Evolutionary conservation across 2,888 invertebrate genomes (phyloP).

Genomic region (Odiellus spinosus): DNA sequence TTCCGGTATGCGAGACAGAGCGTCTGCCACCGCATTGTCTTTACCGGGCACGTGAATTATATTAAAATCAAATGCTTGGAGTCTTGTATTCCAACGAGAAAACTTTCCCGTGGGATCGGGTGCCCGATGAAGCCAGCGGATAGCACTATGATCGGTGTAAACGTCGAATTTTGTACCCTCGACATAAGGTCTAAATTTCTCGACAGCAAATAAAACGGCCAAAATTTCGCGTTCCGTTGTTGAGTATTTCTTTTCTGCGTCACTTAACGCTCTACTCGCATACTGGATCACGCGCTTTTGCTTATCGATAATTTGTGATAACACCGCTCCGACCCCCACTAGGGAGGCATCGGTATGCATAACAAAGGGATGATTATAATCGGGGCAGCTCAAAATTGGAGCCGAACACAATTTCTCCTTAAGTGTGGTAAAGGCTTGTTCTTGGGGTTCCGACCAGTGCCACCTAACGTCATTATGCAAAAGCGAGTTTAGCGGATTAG

Average conservation of each 20-base stretch:
- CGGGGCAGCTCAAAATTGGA: slow-evolving; percentile 18
- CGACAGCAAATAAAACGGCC: slow-evolving; percentile 26
- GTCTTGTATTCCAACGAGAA: slow-evolving; percentile 31
- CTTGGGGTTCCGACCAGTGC: slow-evolving; percentile 1
- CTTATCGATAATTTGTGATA: slow-evolving; percentile 18
- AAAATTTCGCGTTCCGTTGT: slow-evolving; percentile 31
- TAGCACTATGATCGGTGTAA: slow-evolving; percentile 33
- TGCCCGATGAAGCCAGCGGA: slow-evolving; percentile 32
- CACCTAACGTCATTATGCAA: slow-evolving; percentile 7
- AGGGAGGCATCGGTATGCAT: slow-evolving; percentile 22
- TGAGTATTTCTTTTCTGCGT: slow-evolving; percentile 24
- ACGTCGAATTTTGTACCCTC: slow-evolving; percentile 27
- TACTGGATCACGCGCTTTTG: slow-evolving; percentile 19
- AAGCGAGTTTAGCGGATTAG: slow-evolving; percentile 4
- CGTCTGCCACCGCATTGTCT: slow-evolving; percentile 29
- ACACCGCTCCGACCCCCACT: slow-evolving; percentile 21
- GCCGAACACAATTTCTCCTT: slow-evolving; percentile 9
- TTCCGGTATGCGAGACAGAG: slow-evolving; percentile 24
- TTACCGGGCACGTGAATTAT: slow-evolving; percentile 29
- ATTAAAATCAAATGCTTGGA: slow-evolving; percentile 29
- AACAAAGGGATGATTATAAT: slow-evolving; percentile 11
- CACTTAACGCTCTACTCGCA: slow-evolving; percentile 8
- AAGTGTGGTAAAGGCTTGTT: slow-evolving; percentile 6
- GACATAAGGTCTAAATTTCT: slow-evolving; percentile 31
- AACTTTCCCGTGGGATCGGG: slow-evolving; percentile 31